Base-by-base conservation (phyloP, 2,113 vertebrate species). In the Protobothrops flavoviridis region DNA sequence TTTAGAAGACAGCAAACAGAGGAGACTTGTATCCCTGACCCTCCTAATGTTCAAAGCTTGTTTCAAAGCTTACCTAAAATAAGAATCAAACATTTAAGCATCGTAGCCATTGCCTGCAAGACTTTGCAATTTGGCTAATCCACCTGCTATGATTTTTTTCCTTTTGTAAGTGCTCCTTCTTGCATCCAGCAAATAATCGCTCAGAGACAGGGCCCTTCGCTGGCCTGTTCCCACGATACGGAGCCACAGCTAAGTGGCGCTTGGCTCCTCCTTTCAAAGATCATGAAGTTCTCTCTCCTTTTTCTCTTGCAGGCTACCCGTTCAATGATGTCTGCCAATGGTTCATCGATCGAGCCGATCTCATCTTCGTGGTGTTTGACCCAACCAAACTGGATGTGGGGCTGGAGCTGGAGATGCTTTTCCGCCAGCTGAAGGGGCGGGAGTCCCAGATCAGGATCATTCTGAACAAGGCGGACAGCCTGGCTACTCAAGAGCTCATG, bases 241-340 rank as follows among this genome's bases (percentile, higher is more conserved):
- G 26, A 45, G 29, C 53, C 57, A 15, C 1, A 6, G 69, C 53
- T 90, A 53, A 10, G 7, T 17, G 11, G 33, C 4, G 10, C 3
- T 3, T 12, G 45, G 56, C 20, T 92, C 56, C 94, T 55, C 43
- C 21, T 13, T 48, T 61, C 88, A 4, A 26, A 21, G 12, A 9
- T 97, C 93, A 96, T 95, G 85, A 96, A 81, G 91, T 50, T 96
- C 13, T 33, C 91, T 96, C 90, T 85, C 95, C 23, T 90, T 96
- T 89, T 86, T 96, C 17, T 92, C 92, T 91, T 93, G 52, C 94
- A 99, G 99, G 99, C 90, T 99, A 99, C 96, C 99, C 99, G 0
- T 99, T 99, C 98, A 99, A 99, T 0, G 99, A 99, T 0, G 99
- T 99, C 92, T 99, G 99, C 97, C 99, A 99, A 96, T 99, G 99